These are phyloP conservation scores for Parotocinclus haroldoi DNA, from an alignment of 2,797 vertebrate genomes.

Conservation along the genomic window DNA sequence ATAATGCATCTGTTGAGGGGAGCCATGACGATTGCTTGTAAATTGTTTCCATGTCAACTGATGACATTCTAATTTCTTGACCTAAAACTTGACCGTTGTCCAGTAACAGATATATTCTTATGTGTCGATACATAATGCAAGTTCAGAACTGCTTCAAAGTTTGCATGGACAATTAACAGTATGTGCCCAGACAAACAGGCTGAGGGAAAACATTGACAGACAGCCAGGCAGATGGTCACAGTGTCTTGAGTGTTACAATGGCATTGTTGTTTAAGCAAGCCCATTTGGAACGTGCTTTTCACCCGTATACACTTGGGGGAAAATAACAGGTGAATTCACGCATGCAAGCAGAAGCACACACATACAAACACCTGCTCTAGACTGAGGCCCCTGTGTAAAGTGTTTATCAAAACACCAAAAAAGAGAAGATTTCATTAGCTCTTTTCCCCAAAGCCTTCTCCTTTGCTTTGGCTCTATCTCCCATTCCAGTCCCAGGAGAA, in stretches of 20 bases:
- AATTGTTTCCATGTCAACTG: too few relatives aligned
- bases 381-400: constrained; percentile 60
- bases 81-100: too few relatives aligned
- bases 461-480: constrained; percentile 45
- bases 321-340: constrained; percentile 49
- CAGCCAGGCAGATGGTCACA: constrained; percentile 34
- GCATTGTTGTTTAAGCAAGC: constrained; percentile 39
- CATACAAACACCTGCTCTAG: constrained; percentile 66
- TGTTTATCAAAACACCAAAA: constrained; percentile 66
- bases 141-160: not conserved
- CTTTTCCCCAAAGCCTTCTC: constrained; percentile 66
- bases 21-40: too few relatives aligned
- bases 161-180: constrained; percentile 2
- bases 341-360: constrained; percentile 15
- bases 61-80: too few relatives aligned
- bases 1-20: too few relatives aligned
- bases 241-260: constrained; percentile 25
- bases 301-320: constrained; percentile 44
- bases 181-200: constrained; percentile 1
- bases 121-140: not conserved
- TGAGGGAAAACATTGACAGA: constrained; percentile 24
- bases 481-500: constrained; percentile 50
- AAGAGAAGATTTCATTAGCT: constrained; percentile 74
- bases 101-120: not conserved
- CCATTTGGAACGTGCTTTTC: constrained; percentile 36